Evolutionary conservation across 2,888 invertebrate species (phyloP), one percentile per base, ranked within the genome.

Genomic region (Atherix ibis): DNA sequence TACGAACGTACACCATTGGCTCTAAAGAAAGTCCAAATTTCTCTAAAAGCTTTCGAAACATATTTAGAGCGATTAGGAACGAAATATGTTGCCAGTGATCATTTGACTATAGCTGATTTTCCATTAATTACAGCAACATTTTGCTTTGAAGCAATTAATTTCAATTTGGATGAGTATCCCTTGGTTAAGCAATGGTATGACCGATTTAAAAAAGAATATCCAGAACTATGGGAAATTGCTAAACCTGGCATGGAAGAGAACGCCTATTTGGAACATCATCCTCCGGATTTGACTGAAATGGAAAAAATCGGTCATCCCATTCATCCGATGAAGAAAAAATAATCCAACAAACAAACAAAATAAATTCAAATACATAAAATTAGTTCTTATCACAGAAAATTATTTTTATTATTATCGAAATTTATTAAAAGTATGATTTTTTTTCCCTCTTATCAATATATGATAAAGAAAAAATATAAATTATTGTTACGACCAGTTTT

Each of bases 101-200:
- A 68, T 40, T 47, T 78, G 35, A 77, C 77, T 9, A 75, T 79
- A 40, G 76, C 76, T 1, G 77, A 78, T 56, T 71, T 77, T 43
- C 70, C 70, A 30, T 59, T 78, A 9, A 55, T 75, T 37, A 71
- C 75, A 39, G 68, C 73, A 2, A 75, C 73, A 1, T 71, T 76
- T 68, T 71, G 73, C 29, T 54, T 78, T 24, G 77, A 78, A 54
- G 73, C 70, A 1, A 71, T 73, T 32, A 57, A 64, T 36, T 72
- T 74, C 40, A 68, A 72, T 45, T 61, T 76, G 37, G 62, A 63
- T 4, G 49, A 62, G 17, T 76, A 72, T 55, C 56, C 64, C 10
- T 52, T 56, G 41, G 65, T 70, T 26, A 48, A 54, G 18, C 65
- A 66, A 46, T 78, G 77, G 77, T 77, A 76, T 46, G 57, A 63